Evolutionary conservation across 2,888 invertebrate genomes (phyloP).

Genomic region (Oegoconia quadripuncta): DNA sequence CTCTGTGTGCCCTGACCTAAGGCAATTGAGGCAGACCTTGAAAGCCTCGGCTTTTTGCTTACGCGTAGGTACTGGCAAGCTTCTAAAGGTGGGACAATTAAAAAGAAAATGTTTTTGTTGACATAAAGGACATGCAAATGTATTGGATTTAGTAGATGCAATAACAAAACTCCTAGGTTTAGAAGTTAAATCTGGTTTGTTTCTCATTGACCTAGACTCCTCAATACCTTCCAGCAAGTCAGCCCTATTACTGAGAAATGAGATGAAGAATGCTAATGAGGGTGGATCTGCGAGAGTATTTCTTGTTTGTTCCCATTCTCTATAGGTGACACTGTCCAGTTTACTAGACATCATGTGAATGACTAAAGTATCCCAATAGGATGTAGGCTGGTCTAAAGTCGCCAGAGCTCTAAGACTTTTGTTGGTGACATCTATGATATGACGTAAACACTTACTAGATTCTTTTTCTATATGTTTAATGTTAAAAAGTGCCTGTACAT

Average conservation of each 20-base stretch:
- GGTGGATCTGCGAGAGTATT: not conserved
- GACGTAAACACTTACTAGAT: not conserved
- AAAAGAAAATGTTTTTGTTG: not conserved
- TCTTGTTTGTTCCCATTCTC: not conserved
- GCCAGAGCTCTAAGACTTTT: not conserved
- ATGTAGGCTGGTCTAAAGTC: not conserved
- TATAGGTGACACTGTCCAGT: not conserved
- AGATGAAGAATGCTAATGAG: not conserved
- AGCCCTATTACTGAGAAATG: not conserved
- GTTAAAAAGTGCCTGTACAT: not conserved
- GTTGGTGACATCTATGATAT: not conserved
- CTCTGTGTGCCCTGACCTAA: slow-evolving; percentile 13
- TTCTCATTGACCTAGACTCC: not conserved
- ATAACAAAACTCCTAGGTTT: too few relatives aligned
- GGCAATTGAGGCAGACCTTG: too few relatives aligned
- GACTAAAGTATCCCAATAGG: not conserved
- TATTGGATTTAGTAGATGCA: not conserved
- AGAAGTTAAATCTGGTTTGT: not conserved
- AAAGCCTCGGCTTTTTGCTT: too few relatives aligned
- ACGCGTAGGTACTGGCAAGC: too few relatives aligned
- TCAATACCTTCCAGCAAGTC: not conserved
- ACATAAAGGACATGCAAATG: not conserved
- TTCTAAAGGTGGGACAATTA: too few relatives aligned
- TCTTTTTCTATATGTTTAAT: not conserved
- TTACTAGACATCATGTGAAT: not conserved